Percentiles rank a stretch among this genome's conserved stretches.
Evolutionary conservation across 2,113 vertebrate species (phyloP).

Genomic region (Astur gentilis): DNA sequence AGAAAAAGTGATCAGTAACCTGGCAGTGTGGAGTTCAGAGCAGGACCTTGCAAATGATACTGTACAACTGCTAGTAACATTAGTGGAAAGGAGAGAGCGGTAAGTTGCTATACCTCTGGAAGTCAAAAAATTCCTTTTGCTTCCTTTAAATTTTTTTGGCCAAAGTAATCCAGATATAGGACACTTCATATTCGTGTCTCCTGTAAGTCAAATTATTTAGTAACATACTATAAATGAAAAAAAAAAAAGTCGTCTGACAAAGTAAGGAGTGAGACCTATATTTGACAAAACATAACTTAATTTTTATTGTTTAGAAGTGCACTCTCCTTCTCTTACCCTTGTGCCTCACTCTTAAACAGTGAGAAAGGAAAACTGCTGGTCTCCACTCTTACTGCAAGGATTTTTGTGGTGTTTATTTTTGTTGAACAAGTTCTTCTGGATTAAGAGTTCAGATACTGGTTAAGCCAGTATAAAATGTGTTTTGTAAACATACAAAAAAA

Average conservation of each 20-base stretch:
- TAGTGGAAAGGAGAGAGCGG: slow-evolving; percentile 97
- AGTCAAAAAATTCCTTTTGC: slow-evolving; percentile 57
- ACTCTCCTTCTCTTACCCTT: slow-evolving; percentile 6
- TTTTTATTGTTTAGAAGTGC: neutral
- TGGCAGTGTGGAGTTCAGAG: slow-evolving; percentile 97
- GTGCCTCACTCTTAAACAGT: neutral
- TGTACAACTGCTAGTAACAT: slow-evolving; percentile 93
- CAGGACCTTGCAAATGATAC: slow-evolving; percentile 94
- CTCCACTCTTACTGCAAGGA: neutral
- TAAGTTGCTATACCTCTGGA: slow-evolving; percentile 68
- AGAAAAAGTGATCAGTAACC: slow-evolving; percentile 98
- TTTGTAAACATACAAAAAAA: neutral
- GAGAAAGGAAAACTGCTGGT: neutral
- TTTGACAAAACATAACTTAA: neutral
- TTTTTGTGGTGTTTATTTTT: neutral
- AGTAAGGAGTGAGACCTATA: slow-evolving; percentile 35
- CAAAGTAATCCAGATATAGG: slow-evolving; percentile 22
- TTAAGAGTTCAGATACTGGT: neutral
- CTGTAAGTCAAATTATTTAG: slow-evolving; percentile 16
- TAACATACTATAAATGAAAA: neutral
- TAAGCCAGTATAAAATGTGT: neutral
- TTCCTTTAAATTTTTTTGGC: slow-evolving; percentile 59
- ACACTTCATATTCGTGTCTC: neutral
- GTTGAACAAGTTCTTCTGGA: neutral
- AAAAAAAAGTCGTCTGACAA: neutral